Evolutionary conservation across 2,797 vertebrate species (phyloP).

Genomic region (Muscicapa striata): DNA sequence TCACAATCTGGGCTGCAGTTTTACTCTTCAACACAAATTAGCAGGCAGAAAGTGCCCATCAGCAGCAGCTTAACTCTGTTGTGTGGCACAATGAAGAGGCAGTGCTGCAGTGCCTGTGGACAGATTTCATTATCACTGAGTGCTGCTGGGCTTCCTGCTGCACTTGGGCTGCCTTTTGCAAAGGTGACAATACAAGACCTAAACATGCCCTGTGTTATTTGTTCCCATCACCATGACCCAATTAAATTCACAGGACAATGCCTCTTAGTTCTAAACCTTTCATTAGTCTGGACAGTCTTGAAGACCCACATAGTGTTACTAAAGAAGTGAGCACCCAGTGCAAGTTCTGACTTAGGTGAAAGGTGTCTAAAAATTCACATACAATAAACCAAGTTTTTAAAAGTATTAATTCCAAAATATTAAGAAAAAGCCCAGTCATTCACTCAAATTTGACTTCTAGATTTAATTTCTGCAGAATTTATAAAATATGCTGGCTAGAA

Average conservation of each 20-base stretch:
- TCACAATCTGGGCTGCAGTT: constrained; percentile 11
- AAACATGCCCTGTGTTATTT: neutral
- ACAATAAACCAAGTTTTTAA: neutral
- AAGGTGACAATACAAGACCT: neutral
- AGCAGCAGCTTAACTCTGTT: neutral
- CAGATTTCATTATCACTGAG: neutral
- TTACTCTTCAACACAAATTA: constrained; percentile 11
- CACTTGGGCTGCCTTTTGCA: neutral
- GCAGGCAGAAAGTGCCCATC: neutral
- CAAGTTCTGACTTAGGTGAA: neutral
- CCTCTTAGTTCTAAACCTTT: neutral
- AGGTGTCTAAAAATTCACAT: neutral
- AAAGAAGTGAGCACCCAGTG: neutral
- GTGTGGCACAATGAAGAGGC: neutral
- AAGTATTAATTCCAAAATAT: neutral
- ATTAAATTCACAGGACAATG: neutral
- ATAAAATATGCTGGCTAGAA: neutral
- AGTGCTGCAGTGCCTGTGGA: neutral
- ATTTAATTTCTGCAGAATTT: neutral
- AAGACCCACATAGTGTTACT: neutral
- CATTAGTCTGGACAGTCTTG: neutral
- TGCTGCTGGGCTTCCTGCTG: neutral
- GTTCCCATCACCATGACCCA: neutral
- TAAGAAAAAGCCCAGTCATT: accelerated
- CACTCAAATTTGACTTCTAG: neutral